These are phyloP conservation scores for Machimus atricapillus DNA, from an alignment of 2,888 invertebrate genomes.

Conservation along the genomic window DNA sequence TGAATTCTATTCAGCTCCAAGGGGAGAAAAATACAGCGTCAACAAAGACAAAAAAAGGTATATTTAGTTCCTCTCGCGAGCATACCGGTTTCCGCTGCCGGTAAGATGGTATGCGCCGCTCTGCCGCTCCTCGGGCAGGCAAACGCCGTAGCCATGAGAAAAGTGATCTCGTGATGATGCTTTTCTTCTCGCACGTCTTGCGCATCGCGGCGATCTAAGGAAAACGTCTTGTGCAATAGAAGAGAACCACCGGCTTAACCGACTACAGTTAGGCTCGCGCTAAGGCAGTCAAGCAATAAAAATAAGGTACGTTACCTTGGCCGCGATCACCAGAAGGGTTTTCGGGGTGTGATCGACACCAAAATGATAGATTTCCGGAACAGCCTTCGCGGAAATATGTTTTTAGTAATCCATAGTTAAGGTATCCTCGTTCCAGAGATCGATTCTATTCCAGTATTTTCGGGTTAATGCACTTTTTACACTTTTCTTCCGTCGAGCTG, in stretches of 20 bases:
- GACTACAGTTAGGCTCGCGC: conserved; percentile 22
- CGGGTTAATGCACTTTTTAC: conserved; percentile 29
- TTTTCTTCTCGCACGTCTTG: conserved; percentile 8
- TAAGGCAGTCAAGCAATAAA: conserved; percentile 34
- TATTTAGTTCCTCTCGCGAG: not conserved
- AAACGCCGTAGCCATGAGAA: not conserved
- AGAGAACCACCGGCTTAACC: conserved; percentile 9
- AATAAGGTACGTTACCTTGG: conserved; percentile 20
- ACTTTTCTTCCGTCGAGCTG: not conserved
- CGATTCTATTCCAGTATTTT: not conserved
- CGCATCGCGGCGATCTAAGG: not conserved
- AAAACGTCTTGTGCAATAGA: conserved; percentile 14
- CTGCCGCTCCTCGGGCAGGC: not conserved
- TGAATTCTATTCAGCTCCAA: not conserved
- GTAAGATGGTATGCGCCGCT: not conserved
- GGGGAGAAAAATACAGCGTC: not conserved
- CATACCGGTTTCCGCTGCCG: conserved; percentile 3
- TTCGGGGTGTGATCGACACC: not conserved
- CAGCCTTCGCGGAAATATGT: not conserved
- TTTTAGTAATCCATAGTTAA: conserved; percentile 23
- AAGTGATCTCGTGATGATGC: not conserved
- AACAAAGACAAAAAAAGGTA: not conserved
- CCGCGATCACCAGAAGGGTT: conserved; percentile 24
- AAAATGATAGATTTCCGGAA: not conserved
- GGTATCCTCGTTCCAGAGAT: not conserved